Conservation (phyloP, 1,140 invertebrate species). For the Eumeta japonica region DNA sequence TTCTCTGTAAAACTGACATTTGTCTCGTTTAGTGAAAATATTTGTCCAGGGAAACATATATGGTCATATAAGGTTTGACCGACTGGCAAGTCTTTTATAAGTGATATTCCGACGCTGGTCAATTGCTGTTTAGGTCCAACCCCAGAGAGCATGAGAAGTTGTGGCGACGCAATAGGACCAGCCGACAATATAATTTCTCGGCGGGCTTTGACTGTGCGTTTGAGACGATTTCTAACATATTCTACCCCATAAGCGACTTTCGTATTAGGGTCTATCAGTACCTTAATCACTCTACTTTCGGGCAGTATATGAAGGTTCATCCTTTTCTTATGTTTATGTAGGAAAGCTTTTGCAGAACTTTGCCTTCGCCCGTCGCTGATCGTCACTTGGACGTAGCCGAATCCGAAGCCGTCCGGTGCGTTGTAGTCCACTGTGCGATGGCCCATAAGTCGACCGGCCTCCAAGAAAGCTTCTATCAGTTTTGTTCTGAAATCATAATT, state of each 20-base stretch:
- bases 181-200: slow-evolving; percentile 64
- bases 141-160: slow-evolving; percentile 67
- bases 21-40: slow-evolving; percentile 59
- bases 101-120: slow-evolving; percentile 50
- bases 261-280: slow-evolving; percentile 62
- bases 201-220: slow-evolving; percentile 37
- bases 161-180: slow-evolving; percentile 62
- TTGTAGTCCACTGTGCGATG: slow-evolving; percentile 58
- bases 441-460: slow-evolving; percentile 59
- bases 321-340: slow-evolving; percentile 59
- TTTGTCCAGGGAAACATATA: slow-evolving; percentile 66
- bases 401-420: slow-evolving; percentile 45
- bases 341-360: slow-evolving; percentile 60
- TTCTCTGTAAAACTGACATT: slow-evolving; percentile 36
- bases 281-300: slow-evolving; percentile 60
- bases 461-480: slow-evolving; percentile 56
- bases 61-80: slow-evolving; percentile 62
- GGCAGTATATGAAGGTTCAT: slow-evolving; percentile 67
- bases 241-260: slow-evolving; percentile 67
- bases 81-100: slow-evolving; percentile 57
- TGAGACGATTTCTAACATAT: slow-evolving; percentile 52
- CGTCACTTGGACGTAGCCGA: slow-evolving; percentile 67
- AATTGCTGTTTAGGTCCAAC: slow-evolving; percentile 62
- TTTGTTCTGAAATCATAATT: slow-evolving; percentile 52
- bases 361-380: slow-evolving; percentile 53